Percentiles rank a stretch among this genome's conserved stretches.
Evolutionary conservation across 2,797 vertebrate genomes (phyloP).

Genomic region (Tinamus major): DNA sequence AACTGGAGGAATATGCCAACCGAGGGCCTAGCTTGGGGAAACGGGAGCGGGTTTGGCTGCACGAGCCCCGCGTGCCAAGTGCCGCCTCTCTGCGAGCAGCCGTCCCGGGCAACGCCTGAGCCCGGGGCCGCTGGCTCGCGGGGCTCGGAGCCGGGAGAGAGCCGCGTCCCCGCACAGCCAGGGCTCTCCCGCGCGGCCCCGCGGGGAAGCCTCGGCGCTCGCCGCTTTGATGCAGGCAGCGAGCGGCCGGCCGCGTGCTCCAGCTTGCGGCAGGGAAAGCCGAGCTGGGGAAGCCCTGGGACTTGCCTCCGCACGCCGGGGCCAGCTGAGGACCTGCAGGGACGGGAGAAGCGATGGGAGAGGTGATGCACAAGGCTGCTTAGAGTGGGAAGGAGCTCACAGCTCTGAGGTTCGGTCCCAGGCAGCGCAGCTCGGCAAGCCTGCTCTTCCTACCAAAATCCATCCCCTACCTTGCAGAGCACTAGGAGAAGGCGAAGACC

Average conservation of each 20-base stretch:
- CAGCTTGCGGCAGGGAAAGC: not conserved
- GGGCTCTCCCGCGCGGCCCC: not conserved
- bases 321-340: not conserved
- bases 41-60: not conserved
- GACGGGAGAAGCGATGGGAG: not conserved
- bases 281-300: not conserved
- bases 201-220: not conserved
- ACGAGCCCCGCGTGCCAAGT: rapidly evolving
- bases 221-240: not conserved
- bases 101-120: not conserved
- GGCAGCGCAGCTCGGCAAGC: not conserved
- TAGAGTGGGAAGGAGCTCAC: rapidly evolving
- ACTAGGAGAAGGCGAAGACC: not conserved
- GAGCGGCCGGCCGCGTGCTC: not conserved
- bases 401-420: not conserved
- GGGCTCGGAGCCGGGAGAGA: not conserved
- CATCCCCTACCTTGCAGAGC: rapidly evolving
- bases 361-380: rapidly evolving
- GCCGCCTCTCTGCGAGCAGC: not conserved
- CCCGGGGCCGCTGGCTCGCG: not conserved
- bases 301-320: not conserved
- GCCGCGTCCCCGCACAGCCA: rapidly evolving
- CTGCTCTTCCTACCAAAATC: not conserved
- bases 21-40: not conserved
- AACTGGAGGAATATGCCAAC: not conserved